These are phyloP conservation scores for Phragmatobia fuliginosa DNA, from an alignment of 2,888 invertebrate genomes.

Conservation along the genomic window DNA sequence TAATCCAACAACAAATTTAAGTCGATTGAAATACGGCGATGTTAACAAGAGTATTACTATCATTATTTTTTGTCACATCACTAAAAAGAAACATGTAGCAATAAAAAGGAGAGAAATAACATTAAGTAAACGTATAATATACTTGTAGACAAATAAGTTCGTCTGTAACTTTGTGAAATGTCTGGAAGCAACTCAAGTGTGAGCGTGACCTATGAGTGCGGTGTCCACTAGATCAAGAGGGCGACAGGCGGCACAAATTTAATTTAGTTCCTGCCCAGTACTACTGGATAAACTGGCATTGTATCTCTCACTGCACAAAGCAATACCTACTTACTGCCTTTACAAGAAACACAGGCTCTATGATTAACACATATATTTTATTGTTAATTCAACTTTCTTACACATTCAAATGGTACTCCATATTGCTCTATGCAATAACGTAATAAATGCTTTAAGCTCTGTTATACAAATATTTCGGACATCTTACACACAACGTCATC, in stretches of 20 bases:
- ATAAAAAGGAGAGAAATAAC: background rate
- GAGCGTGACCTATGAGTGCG: slow-evolving; percentile 46
- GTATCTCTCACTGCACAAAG: slow-evolving; percentile 30
- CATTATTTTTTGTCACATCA: background rate
- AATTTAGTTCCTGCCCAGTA: slow-evolving; percentile 69
- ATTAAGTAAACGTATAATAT: background rate
- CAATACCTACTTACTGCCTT: slow-evolving; percentile 17
- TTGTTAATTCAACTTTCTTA: background rate
- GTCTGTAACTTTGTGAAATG: slow-evolving; percentile 30
- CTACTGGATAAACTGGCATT: slow-evolving; percentile 50
- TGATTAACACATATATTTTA: background rate
- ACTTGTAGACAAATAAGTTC: slow-evolving; percentile 16
- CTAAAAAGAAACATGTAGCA: background rate
- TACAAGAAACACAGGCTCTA: background rate
- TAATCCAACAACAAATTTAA: too few species aligned
- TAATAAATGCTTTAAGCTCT: background rate
- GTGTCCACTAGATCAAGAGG: slow-evolving; percentile 70
- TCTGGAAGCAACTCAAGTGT: slow-evolving; percentile 49
- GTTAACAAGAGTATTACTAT: too few species aligned
- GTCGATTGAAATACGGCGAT: too few species aligned
- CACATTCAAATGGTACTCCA: background rate
- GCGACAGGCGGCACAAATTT: slow-evolving; percentile 76
- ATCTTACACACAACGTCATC: too few species aligned
- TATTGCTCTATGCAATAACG: too few species aligned
- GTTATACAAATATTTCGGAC: too few species aligned